phyloP scores from a whole-genome alignment of 2,113 vertebrate genomes.

The Tor tambroides region DNA sequence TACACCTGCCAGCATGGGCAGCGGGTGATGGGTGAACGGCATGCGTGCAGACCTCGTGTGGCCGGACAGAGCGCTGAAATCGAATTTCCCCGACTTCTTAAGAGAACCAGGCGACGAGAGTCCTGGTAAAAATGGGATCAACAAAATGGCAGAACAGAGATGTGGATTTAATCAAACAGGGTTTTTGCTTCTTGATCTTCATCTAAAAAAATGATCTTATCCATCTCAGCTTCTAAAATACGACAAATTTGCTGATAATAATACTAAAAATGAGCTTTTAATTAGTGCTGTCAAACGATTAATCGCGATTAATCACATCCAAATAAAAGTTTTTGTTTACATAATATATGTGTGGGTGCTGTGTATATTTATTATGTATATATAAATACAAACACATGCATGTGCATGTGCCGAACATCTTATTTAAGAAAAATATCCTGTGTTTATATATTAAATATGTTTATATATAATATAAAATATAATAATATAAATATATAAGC shows the following conservation, averaged over 20 bases:
- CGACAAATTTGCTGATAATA: not conserved
- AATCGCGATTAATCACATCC: too few species aligned
- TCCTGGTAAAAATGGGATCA: slow-evolving; percentile 90
- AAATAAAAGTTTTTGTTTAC: too few species aligned
- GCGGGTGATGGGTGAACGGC: slow-evolving; percentile 97
- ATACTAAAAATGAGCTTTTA: not conserved
- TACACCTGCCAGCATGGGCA: slow-evolving; percentile 96
- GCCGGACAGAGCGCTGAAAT: slow-evolving; percentile 92
- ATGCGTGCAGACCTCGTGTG: slow-evolving; percentile 94
- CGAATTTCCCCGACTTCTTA: slow-evolving; percentile 97
- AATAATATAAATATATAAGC: too few species aligned
- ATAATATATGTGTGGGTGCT: too few species aligned
- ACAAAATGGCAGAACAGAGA: slow-evolving; percentile 84
- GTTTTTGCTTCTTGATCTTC: slow-evolving; percentile 50
- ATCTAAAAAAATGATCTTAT: slow-evolving; percentile 42
- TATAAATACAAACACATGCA: too few species aligned
- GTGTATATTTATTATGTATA: too few species aligned
- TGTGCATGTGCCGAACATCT: too few species aligned
- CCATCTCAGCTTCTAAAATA: slow-evolving; percentile 11
- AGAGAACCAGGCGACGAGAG: slow-evolving; percentile 90
- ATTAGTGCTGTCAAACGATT: not conserved
- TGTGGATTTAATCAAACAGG: slow-evolving; percentile 79
- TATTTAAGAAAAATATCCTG: too few species aligned
- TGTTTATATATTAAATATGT: too few species aligned
- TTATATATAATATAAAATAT: too few species aligned